Evolutionary conservation across 2,797 vertebrate species (phyloP), one percentile per base, ranked within the genome.

Genomic region (Glossophaga mutica): DNA sequence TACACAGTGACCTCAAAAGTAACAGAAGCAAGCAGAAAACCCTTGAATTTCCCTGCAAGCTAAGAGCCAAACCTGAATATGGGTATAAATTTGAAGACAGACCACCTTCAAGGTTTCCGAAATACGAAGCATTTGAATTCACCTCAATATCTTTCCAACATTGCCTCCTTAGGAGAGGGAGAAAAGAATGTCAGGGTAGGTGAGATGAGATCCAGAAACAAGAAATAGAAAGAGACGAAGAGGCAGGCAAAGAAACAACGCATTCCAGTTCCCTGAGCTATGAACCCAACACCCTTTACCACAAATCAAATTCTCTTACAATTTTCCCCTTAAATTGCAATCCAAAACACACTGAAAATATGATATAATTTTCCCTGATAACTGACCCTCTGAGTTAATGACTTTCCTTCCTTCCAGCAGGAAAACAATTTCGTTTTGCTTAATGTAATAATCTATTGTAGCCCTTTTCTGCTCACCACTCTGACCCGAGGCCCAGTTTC

Each of bases 321-420:
- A 95, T 90, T 98, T 96, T 73, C 91, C 50, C 86, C 90, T 97
- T 97, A 95, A 96, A 96, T 96, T 96, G 94, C 97, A 92, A 83
- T 92, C 96, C 95, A 79, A 96, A 97, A 95, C 90, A 94, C 50
- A 85, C 96, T 68, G 96, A 74, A 67, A 94, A 96, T 96, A 91
- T 90, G 96, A 96, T 93, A 96, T 81, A 95, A 94, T 82, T 92
- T 14, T 39, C 79, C 21, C 73, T 83, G 96, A 96, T 95, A 97
- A 97, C 96, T 90, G 96, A 77, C 14, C 0, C 55, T 44, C 0
- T 0, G 0, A 55, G 92, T 96, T 97, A 94, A 96, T 91, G 94
- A 90, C 6, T 50, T 97, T 83, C 89, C 71, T 73, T 97, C 96
- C 29, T 94, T 82, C 95, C 78, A 92, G 85, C 9, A 0, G 29